These are phyloP conservation scores for Ectemnius cavifrons DNA, from an alignment of 2,888 invertebrate genomes.

Conservation along the genomic window DNA sequence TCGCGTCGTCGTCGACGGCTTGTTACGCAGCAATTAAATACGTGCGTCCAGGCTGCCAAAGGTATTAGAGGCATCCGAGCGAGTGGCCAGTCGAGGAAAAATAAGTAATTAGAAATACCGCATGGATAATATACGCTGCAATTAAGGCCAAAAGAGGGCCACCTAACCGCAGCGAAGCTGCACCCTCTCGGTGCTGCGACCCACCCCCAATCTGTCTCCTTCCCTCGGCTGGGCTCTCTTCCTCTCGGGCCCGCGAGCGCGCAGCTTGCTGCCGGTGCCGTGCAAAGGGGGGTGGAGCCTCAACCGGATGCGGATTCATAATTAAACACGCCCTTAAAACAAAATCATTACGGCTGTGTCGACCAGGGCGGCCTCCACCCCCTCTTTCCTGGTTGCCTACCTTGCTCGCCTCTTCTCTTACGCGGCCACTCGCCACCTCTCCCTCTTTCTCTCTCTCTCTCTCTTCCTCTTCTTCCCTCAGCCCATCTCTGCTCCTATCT, in stretches of 20 bases:
- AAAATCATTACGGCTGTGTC: conserved; percentile 77
- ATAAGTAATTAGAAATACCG: conserved; percentile 77
- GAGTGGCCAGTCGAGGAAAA: conserved; percentile 68
- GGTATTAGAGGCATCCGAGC: conserved; percentile 73
- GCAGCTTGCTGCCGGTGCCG: conserved; percentile 49
- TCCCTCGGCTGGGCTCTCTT: conserved; percentile 39
- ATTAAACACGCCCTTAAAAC: conserved; percentile 79
- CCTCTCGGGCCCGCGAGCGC: conserved; percentile 42
- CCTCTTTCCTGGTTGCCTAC: conserved; percentile 17
- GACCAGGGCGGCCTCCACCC: conserved; percentile 61
- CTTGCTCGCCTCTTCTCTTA: conserved; percentile 42
- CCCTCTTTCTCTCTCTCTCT: conserved; percentile 37
- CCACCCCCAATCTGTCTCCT: conserved; percentile 40
- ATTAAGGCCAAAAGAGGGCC: conserved; percentile 76
- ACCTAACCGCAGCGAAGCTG: conserved; percentile 67
- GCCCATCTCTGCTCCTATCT: conserved; percentile 1
- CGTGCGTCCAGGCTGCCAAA: conserved; percentile 72
- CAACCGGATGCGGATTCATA: conserved; percentile 77
- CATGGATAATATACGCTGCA: conserved; percentile 77
- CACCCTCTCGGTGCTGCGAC: conserved; percentile 10
- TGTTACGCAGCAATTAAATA: conserved; percentile 74
- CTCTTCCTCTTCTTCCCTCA: conserved; percentile 24
- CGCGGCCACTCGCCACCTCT: conserved; percentile 32
- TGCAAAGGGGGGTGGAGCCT: conserved; percentile 76
- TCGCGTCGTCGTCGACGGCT: conserved; percentile 44